Conservation (phyloP, 2,888 invertebrate genomes). For the Diadegma fenestrale region DNA sequence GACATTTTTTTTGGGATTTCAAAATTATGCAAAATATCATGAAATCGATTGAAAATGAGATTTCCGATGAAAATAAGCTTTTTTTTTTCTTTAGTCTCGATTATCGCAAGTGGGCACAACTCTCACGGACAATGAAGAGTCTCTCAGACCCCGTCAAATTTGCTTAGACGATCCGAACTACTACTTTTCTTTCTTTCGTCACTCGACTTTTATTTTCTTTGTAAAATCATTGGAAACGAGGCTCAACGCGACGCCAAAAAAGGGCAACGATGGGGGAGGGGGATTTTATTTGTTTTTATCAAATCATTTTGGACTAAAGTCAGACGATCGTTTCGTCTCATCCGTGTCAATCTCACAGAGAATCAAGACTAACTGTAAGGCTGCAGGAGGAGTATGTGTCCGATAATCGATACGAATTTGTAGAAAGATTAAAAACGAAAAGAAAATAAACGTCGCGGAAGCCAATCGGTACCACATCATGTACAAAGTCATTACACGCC, state of each 20-base stretch:
- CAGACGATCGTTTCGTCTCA: conserved; percentile 15
- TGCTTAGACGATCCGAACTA: conserved; percentile 24
- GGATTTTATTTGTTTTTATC: not conserved
- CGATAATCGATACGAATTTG: conserved; percentile 59
- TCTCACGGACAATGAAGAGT: not conserved
- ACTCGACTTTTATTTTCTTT: not conserved
- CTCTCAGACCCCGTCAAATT: not conserved
- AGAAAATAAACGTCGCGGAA: conserved; percentile 26
- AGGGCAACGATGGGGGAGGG: not conserved
- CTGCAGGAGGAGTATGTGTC: conserved; percentile 2
- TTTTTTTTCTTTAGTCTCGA: not conserved
- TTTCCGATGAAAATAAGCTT: not conserved
- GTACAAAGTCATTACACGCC: conserved; percentile 66
- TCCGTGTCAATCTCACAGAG: conserved; percentile 19
- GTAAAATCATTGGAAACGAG: not conserved
- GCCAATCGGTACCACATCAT: conserved; percentile 56
- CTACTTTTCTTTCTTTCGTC: conserved; percentile 36
- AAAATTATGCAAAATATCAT: not conserved
- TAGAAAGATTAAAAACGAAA: conserved; percentile 23
- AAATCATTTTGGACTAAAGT: not conserved
- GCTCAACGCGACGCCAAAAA: not conserved
- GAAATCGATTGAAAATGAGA: not conserved
- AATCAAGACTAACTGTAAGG: conserved; percentile 21
- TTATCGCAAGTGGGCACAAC: not conserved
- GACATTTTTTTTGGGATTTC: not conserved